Base-by-base conservation (phyloP, 1,140 invertebrate species). In the Trachymyrmex septentrionalis region DNA sequence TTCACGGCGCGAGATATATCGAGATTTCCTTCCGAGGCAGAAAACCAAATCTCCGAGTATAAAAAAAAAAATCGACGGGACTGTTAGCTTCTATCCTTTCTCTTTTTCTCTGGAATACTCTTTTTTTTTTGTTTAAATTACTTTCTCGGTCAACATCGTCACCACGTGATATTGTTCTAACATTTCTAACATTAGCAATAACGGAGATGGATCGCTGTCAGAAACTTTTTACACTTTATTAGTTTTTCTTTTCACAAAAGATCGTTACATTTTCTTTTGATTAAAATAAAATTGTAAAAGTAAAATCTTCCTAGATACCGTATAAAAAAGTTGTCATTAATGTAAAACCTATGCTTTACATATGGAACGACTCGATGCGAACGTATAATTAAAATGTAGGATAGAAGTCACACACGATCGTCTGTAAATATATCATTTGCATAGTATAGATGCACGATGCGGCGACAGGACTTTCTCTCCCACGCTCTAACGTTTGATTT, bases 381-480 rank as follows among this genome's bases (percentile, higher is more conserved):
- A 66, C 16, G 7, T 30, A 21, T 34, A 50, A 50, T 48, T 34
- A 34, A 9, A 50, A 0, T 7, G 6, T 30, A 66, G 1, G 12
- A 30, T 34, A 38, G 21, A 48, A 69, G 21, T 69, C 19, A 9
- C n/a, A 44, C 38, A 44, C 38, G 24, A 64, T 38, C 24, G 5
- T 27, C 34, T 27, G 38, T 10, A 48, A 80, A 53, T n/a, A 27
- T 38, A 44, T 38, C 16, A 24, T 69, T 38, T 27, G 48, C n/a
- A 27, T 53, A 19, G 30, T 10, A 38, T 14, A 44, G 19, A 14
- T 24, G 38, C 14, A 30, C 9, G 38, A 12, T 67, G 48, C 10
- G 44, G 30, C 16, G 77, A 34, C 48, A 53, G 27, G 9, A 81
- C 64, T 71, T 81, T 71, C 76, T 78, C 76, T 78, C 76, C 24